phyloP scores from a whole-genome alignment of 2,797 vertebrate species.

The Kryptopterus vitreolus region DNA sequence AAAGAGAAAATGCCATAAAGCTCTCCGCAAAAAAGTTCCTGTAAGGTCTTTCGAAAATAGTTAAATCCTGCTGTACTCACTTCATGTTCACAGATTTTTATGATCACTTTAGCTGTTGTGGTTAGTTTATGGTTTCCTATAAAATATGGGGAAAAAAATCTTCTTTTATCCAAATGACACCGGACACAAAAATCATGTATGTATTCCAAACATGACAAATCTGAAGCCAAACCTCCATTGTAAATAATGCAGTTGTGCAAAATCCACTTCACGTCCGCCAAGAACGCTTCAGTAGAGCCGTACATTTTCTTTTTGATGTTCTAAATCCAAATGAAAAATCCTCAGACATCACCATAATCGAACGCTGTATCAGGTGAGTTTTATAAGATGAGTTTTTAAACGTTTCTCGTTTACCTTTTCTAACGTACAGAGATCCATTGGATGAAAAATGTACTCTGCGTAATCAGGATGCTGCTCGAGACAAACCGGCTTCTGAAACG shows the following conservation, averaged over 20 bases:
- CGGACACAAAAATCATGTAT: neutral
- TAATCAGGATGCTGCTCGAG: slow-evolving; percentile 98
- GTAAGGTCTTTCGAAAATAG: neutral
- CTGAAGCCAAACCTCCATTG: slow-evolving; percentile 88
- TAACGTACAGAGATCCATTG: slow-evolving; percentile 98
- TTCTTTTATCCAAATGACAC: neutral
- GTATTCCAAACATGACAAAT: neutral
- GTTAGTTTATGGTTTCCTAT: slow-evolving; percentile 98
- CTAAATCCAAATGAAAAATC: slow-evolving; percentile 65
- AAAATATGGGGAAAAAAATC: slow-evolving; percentile 49
- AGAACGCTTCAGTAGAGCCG: slow-evolving; percentile 96
- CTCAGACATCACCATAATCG: slow-evolving; percentile 1
- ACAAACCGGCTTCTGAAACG: slow-evolving; percentile 97
- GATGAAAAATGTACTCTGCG: slow-evolving; percentile 98
- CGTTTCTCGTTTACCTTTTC: slow-evolving; percentile 84
- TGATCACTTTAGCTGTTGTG: slow-evolving; percentile 96
- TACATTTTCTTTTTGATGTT: slow-evolving; percentile 99
- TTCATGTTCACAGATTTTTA: slow-evolving; percentile 99
- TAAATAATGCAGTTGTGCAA: slow-evolving; percentile 99
- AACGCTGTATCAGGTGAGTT: neutral
- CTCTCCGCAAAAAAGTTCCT: slow-evolving; percentile 10
- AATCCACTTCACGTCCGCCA: slow-evolving; percentile 99
- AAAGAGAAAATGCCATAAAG: slow-evolving; percentile 56
- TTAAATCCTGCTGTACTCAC: slow-evolving; percentile 68
- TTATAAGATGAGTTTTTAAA: neutral